phyloP scores from a whole-genome alignment of 2,797 vertebrate species.

The Argentina silus region DNA sequence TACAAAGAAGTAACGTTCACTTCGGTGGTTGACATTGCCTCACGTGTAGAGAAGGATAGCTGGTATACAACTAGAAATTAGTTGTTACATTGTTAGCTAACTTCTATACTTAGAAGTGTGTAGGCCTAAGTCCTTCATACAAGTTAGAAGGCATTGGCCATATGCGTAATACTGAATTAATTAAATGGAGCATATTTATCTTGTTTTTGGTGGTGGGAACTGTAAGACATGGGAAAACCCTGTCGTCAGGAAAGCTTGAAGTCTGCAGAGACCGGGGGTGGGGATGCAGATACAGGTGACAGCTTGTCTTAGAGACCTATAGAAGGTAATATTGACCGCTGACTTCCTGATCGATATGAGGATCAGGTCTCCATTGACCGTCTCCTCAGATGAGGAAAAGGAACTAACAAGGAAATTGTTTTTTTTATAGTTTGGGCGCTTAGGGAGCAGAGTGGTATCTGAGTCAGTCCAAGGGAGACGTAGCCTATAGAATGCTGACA shows the following conservation, averaged over 20 bases:
- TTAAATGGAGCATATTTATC: too few species aligned
- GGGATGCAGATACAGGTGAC: slow-evolving; percentile 18
- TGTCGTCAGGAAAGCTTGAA: too few species aligned
- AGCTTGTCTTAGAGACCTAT: slow-evolving; percentile 46
- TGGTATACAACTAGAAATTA: too few species aligned
- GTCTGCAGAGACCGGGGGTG: neutral
- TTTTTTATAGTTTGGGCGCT: slow-evolving; percentile 35
- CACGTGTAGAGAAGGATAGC: too few species aligned
- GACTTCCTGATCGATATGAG: slow-evolving; percentile 55
- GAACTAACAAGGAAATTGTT: slow-evolving; percentile 42
- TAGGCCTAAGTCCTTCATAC: too few species aligned
- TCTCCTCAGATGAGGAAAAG: slow-evolving; percentile 30
- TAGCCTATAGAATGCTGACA: slow-evolving; percentile 67
- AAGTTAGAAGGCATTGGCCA: too few species aligned
- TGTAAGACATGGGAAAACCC: too few species aligned
- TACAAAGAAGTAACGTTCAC: neutral
- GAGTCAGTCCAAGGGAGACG: slow-evolving; percentile 50
- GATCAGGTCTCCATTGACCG: neutral
- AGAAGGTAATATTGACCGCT: slow-evolving; percentile 40
- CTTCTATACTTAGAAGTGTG: neutral
- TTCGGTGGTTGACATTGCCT: too few species aligned
- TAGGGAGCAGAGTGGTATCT: slow-evolving; percentile 34
- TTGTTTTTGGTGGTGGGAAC: too few species aligned
- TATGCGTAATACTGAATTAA: too few species aligned
- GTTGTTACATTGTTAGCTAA: neutral